Percentiles rank a stretch among this genome's conserved stretches.
phyloP scores from a whole-genome alignment of 2,113 vertebrate genomes.

The Mormyrus iriodes region DNA sequence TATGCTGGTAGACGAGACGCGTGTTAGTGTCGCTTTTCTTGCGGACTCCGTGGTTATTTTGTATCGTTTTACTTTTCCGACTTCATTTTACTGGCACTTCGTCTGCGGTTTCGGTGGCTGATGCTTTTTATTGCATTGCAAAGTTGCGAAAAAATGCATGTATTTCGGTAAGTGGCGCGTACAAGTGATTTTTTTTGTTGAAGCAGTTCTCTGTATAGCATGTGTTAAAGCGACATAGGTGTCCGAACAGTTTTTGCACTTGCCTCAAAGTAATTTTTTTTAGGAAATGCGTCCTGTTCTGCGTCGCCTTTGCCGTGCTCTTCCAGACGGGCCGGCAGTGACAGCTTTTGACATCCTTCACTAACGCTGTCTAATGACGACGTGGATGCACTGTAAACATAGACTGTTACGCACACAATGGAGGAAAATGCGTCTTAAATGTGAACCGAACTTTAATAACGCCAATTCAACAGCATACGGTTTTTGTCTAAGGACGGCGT shows the following conservation, averaged over 20 bases:
- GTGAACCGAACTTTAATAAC: neutral
- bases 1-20: neutral
- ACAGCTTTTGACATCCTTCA: neutral
- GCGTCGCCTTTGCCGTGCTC: neutral
- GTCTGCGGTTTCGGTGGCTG: neutral
- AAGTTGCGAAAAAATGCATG: neutral
- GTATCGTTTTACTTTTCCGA: constrained; percentile 5
- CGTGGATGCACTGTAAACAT: neutral
- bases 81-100: neutral
- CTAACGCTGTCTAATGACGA: neutral
- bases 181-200: neutral
- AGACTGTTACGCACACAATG: neutral
- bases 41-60: neutral
- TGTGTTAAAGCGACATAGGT: neutral
- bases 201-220: neutral
- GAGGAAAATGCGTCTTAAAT: neutral
- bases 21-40: neutral
- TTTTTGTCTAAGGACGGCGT: neutral
- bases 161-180: neutral
- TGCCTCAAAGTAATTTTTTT: neutral
- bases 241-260: neutral
- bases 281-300: neutral
- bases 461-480: neutral
- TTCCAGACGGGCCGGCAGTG: neutral
- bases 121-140: neutral